Base-by-base conservation (phyloP, 2,888 invertebrate genomes). In the Siphonodentalium dalli region DNA sequence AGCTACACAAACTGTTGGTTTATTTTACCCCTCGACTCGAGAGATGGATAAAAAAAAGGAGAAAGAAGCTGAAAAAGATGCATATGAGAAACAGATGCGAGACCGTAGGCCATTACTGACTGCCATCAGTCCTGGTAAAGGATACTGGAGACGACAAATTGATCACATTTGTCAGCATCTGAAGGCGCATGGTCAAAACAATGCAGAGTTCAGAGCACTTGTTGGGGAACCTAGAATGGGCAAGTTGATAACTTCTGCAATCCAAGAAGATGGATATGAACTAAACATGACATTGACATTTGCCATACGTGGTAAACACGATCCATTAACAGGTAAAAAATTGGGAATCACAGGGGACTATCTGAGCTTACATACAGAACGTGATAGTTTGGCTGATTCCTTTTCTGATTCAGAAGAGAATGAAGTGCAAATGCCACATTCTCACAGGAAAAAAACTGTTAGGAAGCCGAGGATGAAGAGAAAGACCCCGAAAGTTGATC, bases 151-250 rank as follows among this genome's bases (percentile, higher is more conserved):
- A 27, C 80, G 81, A 54, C 82, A 82, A 56, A 66, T 82, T 43
- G 82, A 82, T 18, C 82, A 82, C 61, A 74, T 82, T 20, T 75
- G 75, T 57, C 75, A 75, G 40, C 82, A 82, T 51, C 63, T 82
- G 18, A 82, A 81, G 54, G 79, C 78, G 7, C 76, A 81, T 57
- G 78, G 80, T 8, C 74, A 78, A 49, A 81, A 80, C 65, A 75
- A 80, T 63, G 72, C 81, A 4, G 81, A 82, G 59, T 82, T 82
- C 61, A 63, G 81, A 43, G 77, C 81, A 20, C 60, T 82, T 28
- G 77, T 82, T 54, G 79, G 77, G n/a, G 81, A 82, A 63, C 81
- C 82, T 5, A 73, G 76, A 47, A 81, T 82, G 78, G 82, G 82
- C 33, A 81, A 80, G 75, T 80, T 82, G 65, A 48, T 80, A 23